Evolutionary conservation across 1,140 invertebrate species (phyloP).

Genomic region (Steinernema khuongi): DNA sequence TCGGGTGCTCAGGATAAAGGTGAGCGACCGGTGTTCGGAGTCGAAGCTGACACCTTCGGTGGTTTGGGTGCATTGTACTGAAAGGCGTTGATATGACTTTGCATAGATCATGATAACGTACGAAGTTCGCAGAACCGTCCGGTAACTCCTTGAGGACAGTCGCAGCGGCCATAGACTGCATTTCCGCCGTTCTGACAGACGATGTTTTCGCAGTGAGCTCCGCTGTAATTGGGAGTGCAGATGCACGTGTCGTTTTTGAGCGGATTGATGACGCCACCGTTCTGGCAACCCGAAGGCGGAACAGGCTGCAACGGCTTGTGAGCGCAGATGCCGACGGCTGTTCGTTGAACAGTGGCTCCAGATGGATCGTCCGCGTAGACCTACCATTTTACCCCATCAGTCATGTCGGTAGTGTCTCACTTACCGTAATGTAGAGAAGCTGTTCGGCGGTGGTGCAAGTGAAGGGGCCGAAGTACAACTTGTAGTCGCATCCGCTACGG

Average conservation of each 20-base stretch:
- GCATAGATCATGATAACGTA: not conserved
- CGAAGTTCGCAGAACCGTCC: constrained; percentile 43
- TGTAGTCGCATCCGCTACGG: constrained; percentile 34
- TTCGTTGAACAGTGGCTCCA: constrained; percentile 38
- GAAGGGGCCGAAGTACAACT: constrained; percentile 43
- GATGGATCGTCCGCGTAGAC: constrained; percentile 41
- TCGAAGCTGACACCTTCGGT: constrained; percentile 20
- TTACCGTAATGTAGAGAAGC: not conserved
- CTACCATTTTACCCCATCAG: not conserved
- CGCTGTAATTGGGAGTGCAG: constrained; percentile 35
- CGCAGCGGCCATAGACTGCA: constrained; percentile 23
- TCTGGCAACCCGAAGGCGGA: constrained; percentile 28
- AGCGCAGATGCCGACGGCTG: constrained; percentile 34
- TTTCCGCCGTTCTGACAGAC: constrained; percentile 37
- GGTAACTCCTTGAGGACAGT: constrained; percentile 29
- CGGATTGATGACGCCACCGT: constrained; percentile 41
- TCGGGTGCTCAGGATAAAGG: constrained; percentile 37
- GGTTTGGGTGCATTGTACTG: constrained; percentile 25
- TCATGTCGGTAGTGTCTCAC: not conserved
- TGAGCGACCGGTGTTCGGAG: constrained; percentile 26
- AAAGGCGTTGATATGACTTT: constrained; percentile 11
- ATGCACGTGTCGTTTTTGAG: constrained; percentile 32
- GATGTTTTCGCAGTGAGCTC: constrained; percentile 33
- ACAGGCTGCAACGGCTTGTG: constrained; percentile 9
- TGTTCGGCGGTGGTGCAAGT: constrained; percentile 25